These are phyloP conservation scores for Aulostomus chinensis DNA, from an alignment of 2,797 vertebrate species.

Conservation along the genomic window DNA sequence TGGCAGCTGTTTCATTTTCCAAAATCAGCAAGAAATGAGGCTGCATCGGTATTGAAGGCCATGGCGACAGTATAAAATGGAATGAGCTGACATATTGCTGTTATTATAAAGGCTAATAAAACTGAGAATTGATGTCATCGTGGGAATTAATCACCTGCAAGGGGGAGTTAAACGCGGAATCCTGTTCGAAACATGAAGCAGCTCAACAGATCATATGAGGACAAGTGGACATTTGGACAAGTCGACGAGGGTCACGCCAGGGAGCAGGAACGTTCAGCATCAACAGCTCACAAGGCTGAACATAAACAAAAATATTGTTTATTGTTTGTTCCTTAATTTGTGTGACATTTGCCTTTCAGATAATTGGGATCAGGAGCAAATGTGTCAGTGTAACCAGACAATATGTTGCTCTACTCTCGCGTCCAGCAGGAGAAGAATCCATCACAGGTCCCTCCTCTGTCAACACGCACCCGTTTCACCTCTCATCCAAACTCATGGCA, in stretches of 20 bases:
- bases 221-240: too few relatives aligned
- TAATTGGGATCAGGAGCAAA: neutral
- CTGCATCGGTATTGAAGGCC: neutral
- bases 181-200: too few relatives aligned
- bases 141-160: too few relatives aligned
- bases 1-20: too few relatives aligned
- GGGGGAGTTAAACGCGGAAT: too few relatives aligned
- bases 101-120: too few relatives aligned
- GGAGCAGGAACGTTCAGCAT: too few relatives aligned
- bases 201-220: too few relatives aligned
- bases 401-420: slow-evolving; percentile 15
- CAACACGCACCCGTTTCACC: slow-evolving; percentile 16
- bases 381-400: neutral
- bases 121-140: too few relatives aligned
- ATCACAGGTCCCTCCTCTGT: slow-evolving; percentile 5
- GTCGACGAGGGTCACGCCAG: too few relatives aligned
- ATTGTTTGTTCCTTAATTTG: neutral
- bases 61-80: neutral
- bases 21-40: neutral
- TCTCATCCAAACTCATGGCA: slow-evolving; percentile 11
- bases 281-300: too few relatives aligned
- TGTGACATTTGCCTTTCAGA: slow-evolving; percentile 2
- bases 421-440: slow-evolving; percentile 4
- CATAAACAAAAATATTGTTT: too few relatives aligned
- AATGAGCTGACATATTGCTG: neutral